These are phyloP conservation scores for Neodon shergylaensis DNA, from an alignment of 2,113 vertebrate species.

Conservation along the genomic window DNA sequence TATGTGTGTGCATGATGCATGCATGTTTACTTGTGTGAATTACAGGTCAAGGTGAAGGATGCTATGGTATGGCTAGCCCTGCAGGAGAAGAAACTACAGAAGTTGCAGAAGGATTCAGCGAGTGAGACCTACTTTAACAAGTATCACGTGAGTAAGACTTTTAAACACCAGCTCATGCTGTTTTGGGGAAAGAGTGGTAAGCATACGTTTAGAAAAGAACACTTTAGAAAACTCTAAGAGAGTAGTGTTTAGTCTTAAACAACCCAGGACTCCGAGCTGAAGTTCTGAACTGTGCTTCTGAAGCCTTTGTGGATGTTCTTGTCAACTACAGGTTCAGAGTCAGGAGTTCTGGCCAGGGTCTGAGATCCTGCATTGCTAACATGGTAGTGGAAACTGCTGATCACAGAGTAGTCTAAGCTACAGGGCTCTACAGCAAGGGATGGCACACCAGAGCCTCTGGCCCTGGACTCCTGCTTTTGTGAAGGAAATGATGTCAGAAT, in stretches of 20 bases:
- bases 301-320: background rate
- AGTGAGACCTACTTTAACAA: constrained; percentile 89
- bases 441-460: background rate
- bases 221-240: constrained; percentile 11
- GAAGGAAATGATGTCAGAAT: background rate
- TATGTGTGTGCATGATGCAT: background rate
- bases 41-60: constrained; percentile 88
- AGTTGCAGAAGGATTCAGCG: constrained; percentile 88
- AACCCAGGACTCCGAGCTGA: background rate
- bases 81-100: constrained; percentile 90
- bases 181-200: background rate
- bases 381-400: background rate
- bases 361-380: background rate
- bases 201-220: background rate
- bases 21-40: constrained; percentile 56
- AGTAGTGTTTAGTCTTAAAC: constrained; percentile 27
- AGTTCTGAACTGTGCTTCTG: background rate
- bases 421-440: background rate
- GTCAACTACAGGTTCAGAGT: background rate
- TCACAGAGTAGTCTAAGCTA: background rate
- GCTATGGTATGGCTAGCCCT: constrained; percentile 89
- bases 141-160: constrained; percentile 88
- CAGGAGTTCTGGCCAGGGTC: background rate
- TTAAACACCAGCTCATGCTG: background rate
- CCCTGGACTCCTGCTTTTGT: background rate